These are phyloP conservation scores for Asteroscopus sphinx DNA, from an alignment of 2,888 invertebrate species.

Conservation along the genomic window DNA sequence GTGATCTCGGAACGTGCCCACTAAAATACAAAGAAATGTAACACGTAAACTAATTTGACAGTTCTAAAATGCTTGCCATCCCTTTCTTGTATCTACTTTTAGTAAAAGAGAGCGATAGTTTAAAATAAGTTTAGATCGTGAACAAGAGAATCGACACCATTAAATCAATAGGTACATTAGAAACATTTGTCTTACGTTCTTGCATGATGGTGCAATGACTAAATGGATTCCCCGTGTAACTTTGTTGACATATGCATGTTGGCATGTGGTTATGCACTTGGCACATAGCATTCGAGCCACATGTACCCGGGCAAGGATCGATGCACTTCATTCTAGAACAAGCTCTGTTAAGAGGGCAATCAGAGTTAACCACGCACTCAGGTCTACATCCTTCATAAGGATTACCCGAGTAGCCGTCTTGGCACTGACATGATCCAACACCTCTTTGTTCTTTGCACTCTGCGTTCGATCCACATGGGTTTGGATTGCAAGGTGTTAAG, in stretches of 20 bases:
- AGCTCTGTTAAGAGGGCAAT: constrained; percentile 92
- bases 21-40: too few relatives aligned
- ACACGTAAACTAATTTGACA: too few relatives aligned
- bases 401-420: constrained; percentile 92
- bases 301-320: constrained; percentile 95
- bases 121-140: too few relatives aligned
- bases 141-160: not conserved
- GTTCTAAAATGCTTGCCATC: too few relatives aligned
- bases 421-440: constrained; percentile 92
- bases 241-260: constrained; percentile 91
- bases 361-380: constrained; percentile 93
- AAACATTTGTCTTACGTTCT: constrained; percentile 76
- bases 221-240: constrained; percentile 92
- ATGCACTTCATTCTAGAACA: constrained; percentile 93
- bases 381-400: constrained; percentile 94
- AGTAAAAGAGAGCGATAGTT: too few relatives aligned
- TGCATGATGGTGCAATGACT: constrained; percentile 87
- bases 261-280: constrained; percentile 94
- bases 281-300: constrained; percentile 93
- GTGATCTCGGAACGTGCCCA: too few relatives aligned
- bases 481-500: constrained; percentile 91
- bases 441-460: constrained; percentile 90
- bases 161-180: not conserved
- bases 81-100: too few relatives aligned
- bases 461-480: constrained; percentile 91